Conservation (phyloP, 1,140 invertebrate species). For the Magallana angulata region DNA sequence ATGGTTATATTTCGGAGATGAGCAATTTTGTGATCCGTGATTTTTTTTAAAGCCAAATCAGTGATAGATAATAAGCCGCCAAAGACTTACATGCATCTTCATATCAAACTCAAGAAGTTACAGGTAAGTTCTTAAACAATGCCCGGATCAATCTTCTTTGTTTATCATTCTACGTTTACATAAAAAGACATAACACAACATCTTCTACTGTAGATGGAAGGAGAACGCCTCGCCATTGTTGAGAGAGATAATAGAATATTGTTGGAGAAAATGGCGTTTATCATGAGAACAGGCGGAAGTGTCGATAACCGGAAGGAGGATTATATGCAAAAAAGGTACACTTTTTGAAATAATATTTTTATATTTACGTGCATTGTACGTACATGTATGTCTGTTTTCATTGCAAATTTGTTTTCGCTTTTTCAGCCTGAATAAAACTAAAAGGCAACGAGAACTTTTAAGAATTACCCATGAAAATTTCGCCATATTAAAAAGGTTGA, state of each 20-base stretch:
- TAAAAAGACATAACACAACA: not conserved
- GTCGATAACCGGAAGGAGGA: slow-evolving; percentile 69
- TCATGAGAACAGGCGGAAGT: slow-evolving; percentile 69
- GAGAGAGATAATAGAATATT: slow-evolving; percentile 75
- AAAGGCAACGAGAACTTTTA: slow-evolving; percentile 71
- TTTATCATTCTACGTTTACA: not conserved
- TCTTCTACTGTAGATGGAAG: slow-evolving; percentile 64
- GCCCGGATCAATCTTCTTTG: too few species aligned
- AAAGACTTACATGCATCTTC: slow-evolving; percentile 75
- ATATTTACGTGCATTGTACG: too few species aligned
- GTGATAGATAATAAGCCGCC: slow-evolving; percentile 75
- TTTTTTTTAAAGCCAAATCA: slow-evolving; percentile 59
- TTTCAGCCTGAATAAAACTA: slow-evolving; percentile 70
- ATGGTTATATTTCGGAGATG: too few species aligned
- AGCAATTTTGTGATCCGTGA: too few species aligned
- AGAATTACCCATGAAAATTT: slow-evolving; percentile 74
- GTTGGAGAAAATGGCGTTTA: slow-evolving; percentile 75
- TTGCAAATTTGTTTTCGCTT: not conserved
- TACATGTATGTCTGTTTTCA: too few species aligned
- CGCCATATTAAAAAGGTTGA: slow-evolving; percentile 72
- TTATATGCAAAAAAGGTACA: slow-evolving; percentile 67
- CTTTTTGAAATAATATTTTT: too few species aligned
- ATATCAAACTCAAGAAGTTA: slow-evolving; percentile 77
- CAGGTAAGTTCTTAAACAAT: slow-evolving; percentile 63
- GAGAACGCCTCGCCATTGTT: slow-evolving; percentile 68